Evolutionary conservation across 2,888 invertebrate species (phyloP), one percentile per base, ranked within the genome.

Genomic region (Aromia moschata): DNA sequence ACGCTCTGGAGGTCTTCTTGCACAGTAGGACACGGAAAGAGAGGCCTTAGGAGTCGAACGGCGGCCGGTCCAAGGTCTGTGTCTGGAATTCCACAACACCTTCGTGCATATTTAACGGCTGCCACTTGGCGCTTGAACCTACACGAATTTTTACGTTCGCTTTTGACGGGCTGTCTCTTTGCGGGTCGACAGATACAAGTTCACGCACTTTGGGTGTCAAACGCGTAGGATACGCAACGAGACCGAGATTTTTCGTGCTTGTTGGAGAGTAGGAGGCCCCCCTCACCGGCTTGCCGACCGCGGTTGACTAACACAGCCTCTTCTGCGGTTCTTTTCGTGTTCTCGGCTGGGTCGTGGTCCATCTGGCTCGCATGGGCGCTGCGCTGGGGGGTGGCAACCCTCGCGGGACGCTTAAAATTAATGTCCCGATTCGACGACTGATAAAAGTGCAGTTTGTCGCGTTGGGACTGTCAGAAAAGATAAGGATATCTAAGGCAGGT

Each of bases 281-380:
- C n/a, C n/a, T n/a, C n/a, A n/a, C 62, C 64, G 64, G 56, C 64
- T 46, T 43, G 64, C 67, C 51, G 25, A 60, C 64, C 68, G 65
- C 72, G 70, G 75, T 75, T 74, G 74, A 75, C 74, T 75, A 75
- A 75, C 72, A 72, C 74, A 72, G 74, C 74, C 74, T 72, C 70
- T 65, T 65, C 60, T 51, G 64, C 61, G 65, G 67, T 71, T 69
- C 70, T 71, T 69, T 68, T 71, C 72, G 68, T 74, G 72, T 66
- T 71, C 74, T 74, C 69, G 67, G 70, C 72, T 75, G 70, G 68
- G 67, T 67, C 64, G 67, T 69, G 76, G 76, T 74, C 76, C 78
- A 77, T 77, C 77, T 77, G 74, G 73, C 65, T 68, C 58, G 30
- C 79, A 79, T 73, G 65, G 75, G 76, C 78, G 79, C 62, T 54